phyloP scores from a whole-genome alignment of 2,113 vertebrate genomes.

The Sorex araneus region DNA sequence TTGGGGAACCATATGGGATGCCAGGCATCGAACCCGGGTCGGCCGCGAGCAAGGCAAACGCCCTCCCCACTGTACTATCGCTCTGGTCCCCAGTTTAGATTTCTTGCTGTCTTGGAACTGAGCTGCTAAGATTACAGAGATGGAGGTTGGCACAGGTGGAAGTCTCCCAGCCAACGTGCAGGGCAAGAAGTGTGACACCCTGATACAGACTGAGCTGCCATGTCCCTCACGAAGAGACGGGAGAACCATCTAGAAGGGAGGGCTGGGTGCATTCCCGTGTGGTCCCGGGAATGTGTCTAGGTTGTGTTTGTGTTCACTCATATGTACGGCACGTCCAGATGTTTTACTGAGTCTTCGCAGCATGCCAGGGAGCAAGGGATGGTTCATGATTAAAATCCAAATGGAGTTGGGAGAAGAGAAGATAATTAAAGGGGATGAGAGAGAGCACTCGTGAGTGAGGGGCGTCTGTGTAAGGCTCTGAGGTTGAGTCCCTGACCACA shows the following conservation, averaged over 20 bases:
- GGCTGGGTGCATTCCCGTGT: neutral
- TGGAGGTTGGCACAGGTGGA: neutral
- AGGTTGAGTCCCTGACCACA: too few relatives aligned
- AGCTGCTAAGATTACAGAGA: neutral
- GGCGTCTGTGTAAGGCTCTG: too few relatives aligned
- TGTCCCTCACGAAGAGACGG: neutral
- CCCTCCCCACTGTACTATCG: too few relatives aligned
- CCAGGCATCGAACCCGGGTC: too few relatives aligned
- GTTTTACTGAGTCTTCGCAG: neutral
- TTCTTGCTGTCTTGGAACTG: neutral
- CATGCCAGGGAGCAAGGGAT: neutral
- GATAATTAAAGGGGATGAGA: too few relatives aligned
- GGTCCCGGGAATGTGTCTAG: accelerated
- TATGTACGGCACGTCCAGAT: neutral
- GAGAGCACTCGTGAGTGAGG: too few relatives aligned
- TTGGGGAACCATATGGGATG: too few relatives aligned
- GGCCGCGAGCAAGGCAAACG: too few relatives aligned
- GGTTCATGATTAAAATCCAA: slow-evolving; percentile 59
- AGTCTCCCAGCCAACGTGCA: neutral
- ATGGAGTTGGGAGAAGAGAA: slow-evolving; percentile 46
- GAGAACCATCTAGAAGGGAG: neutral
- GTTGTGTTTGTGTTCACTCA: neutral
- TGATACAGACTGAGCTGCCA: neutral
- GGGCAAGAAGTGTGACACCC: neutral
- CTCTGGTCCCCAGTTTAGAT: neutral